These are phyloP conservation scores for Abscondita cerata DNA, from an alignment of 2,888 invertebrate species.

Conservation along the genomic window DNA sequence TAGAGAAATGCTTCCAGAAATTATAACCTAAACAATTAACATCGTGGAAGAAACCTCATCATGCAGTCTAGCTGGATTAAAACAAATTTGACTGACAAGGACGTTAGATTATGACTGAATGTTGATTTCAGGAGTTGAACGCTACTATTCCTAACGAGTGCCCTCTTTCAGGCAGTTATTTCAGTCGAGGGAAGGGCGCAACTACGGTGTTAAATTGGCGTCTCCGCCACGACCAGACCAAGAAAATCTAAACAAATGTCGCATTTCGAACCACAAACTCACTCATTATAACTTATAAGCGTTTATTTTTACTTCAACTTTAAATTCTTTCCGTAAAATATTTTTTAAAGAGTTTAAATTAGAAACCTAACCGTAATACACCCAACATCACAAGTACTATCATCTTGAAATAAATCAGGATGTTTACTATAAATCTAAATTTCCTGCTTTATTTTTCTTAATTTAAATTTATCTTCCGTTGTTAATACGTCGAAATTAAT, in stretches of 20 bases:
- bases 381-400: not conserved
- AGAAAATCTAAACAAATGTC: slow-evolving; percentile 55
- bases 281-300: slow-evolving; percentile 46
- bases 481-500: no score
- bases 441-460: slow-evolving; percentile 2
- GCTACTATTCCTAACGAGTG: slow-evolving; percentile 51
- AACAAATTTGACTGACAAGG: slow-evolving; percentile 29
- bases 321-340: slow-evolving; percentile 23
- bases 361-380: slow-evolving; percentile 23
- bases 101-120: slow-evolving; percentile 22
- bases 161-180: slow-evolving; percentile 54
- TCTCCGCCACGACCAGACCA: slow-evolving; percentile 53
- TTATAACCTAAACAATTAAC: slow-evolving; percentile 49
- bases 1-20: slow-evolving; percentile 51
- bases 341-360: slow-evolving; percentile 22
- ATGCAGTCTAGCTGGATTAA: slow-evolving; percentile 17
- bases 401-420: slow-evolving; percentile 4
- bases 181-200: slow-evolving; percentile 48
- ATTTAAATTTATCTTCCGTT: no score
- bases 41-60: slow-evolving; percentile 40
- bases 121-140: slow-evolving; percentile 26
- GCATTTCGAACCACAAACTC: slow-evolving; percentile 51
- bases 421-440: not conserved
- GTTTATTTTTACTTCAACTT: slow-evolving; percentile 38
- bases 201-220: slow-evolving; percentile 54